Evolutionary conservation across 2,113 vertebrate genomes (phyloP), one percentile per base, ranked within the genome.

Genomic region (Psettodes erumei): DNA sequence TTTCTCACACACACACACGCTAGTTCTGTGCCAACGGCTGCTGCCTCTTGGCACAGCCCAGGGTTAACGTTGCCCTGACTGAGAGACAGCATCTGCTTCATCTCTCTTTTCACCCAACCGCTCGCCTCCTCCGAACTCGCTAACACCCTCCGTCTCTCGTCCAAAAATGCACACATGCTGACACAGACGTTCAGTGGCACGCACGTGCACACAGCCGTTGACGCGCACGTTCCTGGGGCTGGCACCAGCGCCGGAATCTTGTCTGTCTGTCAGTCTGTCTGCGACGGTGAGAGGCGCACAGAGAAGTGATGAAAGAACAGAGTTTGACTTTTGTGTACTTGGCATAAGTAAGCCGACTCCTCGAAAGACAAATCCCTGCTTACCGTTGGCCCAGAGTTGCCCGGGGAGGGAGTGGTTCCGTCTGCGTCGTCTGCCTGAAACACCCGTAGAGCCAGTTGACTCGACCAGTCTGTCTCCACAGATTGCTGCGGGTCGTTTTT

Each of bases 81-180:
- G 59, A 85, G 75, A 82, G 81, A 82, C 50, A 62, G 69, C 87
- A 80, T 88, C 77, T 90, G 77, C 62, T 88, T 86, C 80, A 63
- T 81, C 82, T 83, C 75, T 76, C 58, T 71, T 81, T 80, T 82
- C 61, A 60, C 30, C 70, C 74, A 82, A 86, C 81, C 23, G 43
- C 32, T 61, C 45, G 12, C 10, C 56, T 65, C 69, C 56, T 60
- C 63, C 33, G 27, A 69, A 81, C 76, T 71, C 47, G 25, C 38
- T 25, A 56, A 73, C 60, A 9, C 37, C 77, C 64, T 77, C 38
- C 32, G 35, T 64, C 61, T 51, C 69, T 50, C 28, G 54, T 70
- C 79, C 72, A 82, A 59, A 86, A 74, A 38, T 23, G 40, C 64
- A 54, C 48, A 42, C 38, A 55, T 37, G 13, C 76, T 51, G 59